These are phyloP conservation scores for Lates japonicus DNA, from an alignment of 2,797 vertebrate genomes.

Conservation along the genomic window DNA sequence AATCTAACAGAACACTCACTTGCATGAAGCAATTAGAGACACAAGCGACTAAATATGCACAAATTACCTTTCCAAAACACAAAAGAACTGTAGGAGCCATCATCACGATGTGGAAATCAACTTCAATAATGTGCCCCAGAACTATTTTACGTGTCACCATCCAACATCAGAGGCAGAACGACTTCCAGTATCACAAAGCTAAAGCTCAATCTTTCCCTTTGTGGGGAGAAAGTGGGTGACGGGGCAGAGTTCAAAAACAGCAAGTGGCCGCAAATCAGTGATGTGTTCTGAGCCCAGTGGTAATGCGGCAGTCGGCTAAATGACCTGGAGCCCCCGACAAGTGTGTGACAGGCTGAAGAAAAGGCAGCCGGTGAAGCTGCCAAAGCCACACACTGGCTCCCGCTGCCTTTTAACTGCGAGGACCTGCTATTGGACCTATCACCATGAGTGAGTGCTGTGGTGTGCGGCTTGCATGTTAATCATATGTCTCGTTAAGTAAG, in stretches of 20 bases:
- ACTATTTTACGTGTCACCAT: constrained; percentile 60
- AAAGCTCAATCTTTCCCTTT: constrained; percentile 55
- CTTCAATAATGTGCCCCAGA: constrained; percentile 47
- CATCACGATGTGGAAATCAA: constrained; percentile 55
- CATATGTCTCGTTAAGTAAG: constrained; percentile 80
- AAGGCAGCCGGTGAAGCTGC: constrained; percentile 27
- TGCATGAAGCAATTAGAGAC: constrained; percentile 57
- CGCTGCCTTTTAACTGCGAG: constrained; percentile 22
- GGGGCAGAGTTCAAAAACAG: constrained; percentile 46
- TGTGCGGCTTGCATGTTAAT: constrained; percentile 71
- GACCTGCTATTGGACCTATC: constrained; percentile 19
- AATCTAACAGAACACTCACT: constrained; percentile 51
- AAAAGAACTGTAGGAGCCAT: constrained; percentile 70
- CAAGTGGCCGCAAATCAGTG: constrained; percentile 40
- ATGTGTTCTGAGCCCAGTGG: constrained; percentile 27
- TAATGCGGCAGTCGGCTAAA: constrained; percentile 51
- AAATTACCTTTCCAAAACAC: constrained; percentile 68
- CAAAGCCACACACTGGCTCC: constrained; percentile 8
- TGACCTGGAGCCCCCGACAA: constrained; percentile 56
- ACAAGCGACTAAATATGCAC: constrained; percentile 53
- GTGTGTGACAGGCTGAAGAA: constrained; percentile 61
- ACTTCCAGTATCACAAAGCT: constrained; percentile 37
- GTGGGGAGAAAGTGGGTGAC: constrained; percentile 28
- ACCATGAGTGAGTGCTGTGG: constrained; percentile 19
- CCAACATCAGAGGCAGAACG: constrained; percentile 41